Evolutionary conservation across 1,140 invertebrate species (phyloP), one percentile per base, ranked within the genome.

Genomic region (Ceratosolen solmsi): DNA sequence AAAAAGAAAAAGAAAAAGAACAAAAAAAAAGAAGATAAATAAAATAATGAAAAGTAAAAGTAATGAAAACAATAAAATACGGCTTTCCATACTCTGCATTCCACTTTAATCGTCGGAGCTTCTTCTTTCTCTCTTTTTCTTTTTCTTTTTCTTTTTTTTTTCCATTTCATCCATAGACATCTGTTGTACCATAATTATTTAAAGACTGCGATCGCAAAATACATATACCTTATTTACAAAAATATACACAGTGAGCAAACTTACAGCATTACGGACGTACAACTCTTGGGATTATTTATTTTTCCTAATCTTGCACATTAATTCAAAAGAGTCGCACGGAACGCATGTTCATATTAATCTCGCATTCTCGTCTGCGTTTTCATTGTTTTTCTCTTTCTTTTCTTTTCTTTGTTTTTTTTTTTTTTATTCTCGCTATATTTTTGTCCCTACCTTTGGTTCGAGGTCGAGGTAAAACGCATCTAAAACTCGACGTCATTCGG

Each of bases 201-300:
- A 72, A 82, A 82, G 80, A 74, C 80, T 70, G 73, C 65, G 58
- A 82, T 82, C 73, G 65, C 46, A 76, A 76, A 82, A 82, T 82
- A 78, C 89, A 87, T 88, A 89, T 90, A 89, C 86, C 68, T 88
- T 91, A 91, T 91, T 91, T 91, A 91, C 90, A 91, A 91, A 91
- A 91, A 91, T 91, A 91, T 91, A 91, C 89, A 91, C 88, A 88
- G 22, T 90, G 89, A 91, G 89, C 89, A 90, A 91, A 89, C 86
- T 89, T 87, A 88, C 88, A 85, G 81, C 83, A 72, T 82, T 82
- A 77, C 65, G n/a, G 54, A 82, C 38, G 49, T 77, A 72, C 74
- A 70, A 70, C 51, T 77, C 65, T 74, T 60, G 15, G 20, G 20
- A 20, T 77, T 51, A 20, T 58, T 72, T 60, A 76, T 27, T 82